Conservation (phyloP, 1,140 invertebrate genomes). For the Drosophila carrolli region DNA sequence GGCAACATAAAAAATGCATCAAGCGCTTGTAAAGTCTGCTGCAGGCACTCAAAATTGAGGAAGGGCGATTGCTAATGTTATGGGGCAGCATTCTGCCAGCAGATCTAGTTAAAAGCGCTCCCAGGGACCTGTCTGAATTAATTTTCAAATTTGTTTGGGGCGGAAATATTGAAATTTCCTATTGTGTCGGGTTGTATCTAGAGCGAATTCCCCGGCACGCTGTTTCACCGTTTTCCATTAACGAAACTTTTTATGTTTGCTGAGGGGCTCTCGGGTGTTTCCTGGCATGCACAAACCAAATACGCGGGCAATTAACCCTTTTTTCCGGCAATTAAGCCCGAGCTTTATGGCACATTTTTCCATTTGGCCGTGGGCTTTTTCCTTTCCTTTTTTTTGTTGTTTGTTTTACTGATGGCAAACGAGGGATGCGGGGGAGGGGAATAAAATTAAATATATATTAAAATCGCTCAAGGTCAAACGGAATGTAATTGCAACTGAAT, state of each 20-base stretch:
- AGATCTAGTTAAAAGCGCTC: constrained; percentile 19
- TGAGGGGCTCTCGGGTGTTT: constrained; percentile 39
- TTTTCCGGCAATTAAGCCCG: constrained; percentile 48
- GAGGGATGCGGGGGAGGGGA: not conserved
- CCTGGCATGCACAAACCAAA: constrained; percentile 40
- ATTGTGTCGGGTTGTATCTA: constrained; percentile 23
- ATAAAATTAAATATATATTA: constrained; percentile 39
- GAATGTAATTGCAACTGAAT: constrained; percentile 52
- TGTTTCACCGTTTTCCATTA: constrained; percentile 35
- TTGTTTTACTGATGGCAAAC: constrained; percentile 25
- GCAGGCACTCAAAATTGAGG: constrained; percentile 29
- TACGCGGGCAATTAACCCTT: constrained; percentile 52
- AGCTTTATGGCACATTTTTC: constrained; percentile 42
- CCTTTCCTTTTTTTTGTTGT: constrained; percentile 29
- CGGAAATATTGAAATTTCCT: constrained; percentile 30
- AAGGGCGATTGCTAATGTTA: constrained; percentile 24
- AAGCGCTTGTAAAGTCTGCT: constrained; percentile 49
- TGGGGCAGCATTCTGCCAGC: constrained; percentile 7
- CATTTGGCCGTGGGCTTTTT: constrained; percentile 18
- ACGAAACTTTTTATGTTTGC: constrained; percentile 41
- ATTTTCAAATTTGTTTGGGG: constrained; percentile 23
- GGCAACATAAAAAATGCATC: constrained; percentile 76
- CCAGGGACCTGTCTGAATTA: constrained; percentile 48
- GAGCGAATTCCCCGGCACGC: constrained; percentile 8
- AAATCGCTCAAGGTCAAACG: constrained; percentile 32